Conservation (phyloP, 2,113 vertebrate species). For the Ammodytes dubius region DNA sequence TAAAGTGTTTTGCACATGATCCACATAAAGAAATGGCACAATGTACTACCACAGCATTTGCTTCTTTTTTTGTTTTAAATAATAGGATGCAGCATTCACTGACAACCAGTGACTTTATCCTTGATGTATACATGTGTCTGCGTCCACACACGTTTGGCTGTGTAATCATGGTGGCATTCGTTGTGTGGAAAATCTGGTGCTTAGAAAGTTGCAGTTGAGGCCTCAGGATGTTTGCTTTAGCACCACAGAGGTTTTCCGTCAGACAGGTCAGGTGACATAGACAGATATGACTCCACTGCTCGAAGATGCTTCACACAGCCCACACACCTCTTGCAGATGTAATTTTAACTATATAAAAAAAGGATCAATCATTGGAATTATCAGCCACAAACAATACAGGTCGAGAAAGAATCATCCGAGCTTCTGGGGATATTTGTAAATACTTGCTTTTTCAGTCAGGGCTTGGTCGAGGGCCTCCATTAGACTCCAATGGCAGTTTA, state of each 20-base stretch:
- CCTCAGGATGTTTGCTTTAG: slow-evolving; percentile 63
- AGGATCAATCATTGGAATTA: background rate
- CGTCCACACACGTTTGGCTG: background rate
- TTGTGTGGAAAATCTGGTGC: slow-evolving; percentile 40
- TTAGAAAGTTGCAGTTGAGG: slow-evolving; percentile 23
- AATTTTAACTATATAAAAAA: slow-evolving; percentile 40
- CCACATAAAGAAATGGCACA: slow-evolving; percentile 19
- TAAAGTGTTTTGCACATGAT: slow-evolving; percentile 12
- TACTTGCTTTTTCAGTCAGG: slow-evolving; percentile 21
- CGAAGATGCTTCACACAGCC: slow-evolving; percentile 28
- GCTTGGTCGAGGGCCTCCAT: slow-evolving; percentile 49
- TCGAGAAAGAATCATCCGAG: background rate
- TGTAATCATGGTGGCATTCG: slow-evolving; percentile 4
- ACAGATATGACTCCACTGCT: slow-evolving; percentile 20
- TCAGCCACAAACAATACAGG: background rate
- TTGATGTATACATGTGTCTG: background rate
- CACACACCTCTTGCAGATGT: slow-evolving; percentile 5
- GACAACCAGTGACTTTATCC: background rate
- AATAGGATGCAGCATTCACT: slow-evolving; percentile 8
- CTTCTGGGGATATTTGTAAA: slow-evolving; percentile 39
- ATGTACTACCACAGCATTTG: background rate
- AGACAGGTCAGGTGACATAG: slow-evolving; percentile 71
- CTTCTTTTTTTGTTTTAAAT: slow-evolving; percentile 10
- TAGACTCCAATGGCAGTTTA: slow-evolving; percentile 68
- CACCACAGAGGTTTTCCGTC: slow-evolving; percentile 65